Percentiles rank a stretch among this genome's conserved stretches.
These are phyloP conservation scores for Acromyrmex echinatior DNA, from an alignment of 1,140 invertebrate genomes.

Conservation along the genomic window DNA sequence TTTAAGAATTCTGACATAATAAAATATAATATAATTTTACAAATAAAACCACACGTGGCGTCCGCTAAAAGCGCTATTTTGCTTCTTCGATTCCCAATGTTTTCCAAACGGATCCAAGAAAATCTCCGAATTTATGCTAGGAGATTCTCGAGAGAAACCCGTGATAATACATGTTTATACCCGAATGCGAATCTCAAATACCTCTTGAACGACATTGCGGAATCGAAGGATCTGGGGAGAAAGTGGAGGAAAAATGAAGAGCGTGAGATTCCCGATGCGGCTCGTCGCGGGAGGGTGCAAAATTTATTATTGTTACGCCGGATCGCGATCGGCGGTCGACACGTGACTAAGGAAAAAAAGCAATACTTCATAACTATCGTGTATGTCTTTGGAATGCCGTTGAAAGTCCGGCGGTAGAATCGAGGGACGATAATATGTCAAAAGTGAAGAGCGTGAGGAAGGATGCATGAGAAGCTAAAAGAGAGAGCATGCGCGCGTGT, in stretches of 20 bases:
- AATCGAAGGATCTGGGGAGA: conserved; percentile 4
- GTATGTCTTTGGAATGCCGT: conserved; percentile 72
- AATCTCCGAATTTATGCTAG: background rate
- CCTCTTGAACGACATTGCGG: background rate
- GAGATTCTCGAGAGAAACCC: background rate
- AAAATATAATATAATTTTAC: background rate
- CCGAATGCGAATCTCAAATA: conserved; percentile 20
- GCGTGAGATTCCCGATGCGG: conserved; percentile 32
- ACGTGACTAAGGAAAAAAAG: conserved; percentile 83
- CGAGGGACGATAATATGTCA: conserved; percentile 62
- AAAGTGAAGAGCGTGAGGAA: conserved; percentile 61
- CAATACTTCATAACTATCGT: conserved; percentile 85
- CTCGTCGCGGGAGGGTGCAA: conserved; percentile 50
- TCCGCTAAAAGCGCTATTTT: background rate
- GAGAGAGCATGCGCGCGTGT: conserved; percentile 35
- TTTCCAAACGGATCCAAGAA: background rate
- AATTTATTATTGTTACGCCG: conserved; percentile 72
- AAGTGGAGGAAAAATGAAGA: background rate
- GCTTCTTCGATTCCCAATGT: conserved; percentile 7
- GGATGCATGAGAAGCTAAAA: conserved; percentile 54
- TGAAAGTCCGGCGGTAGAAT: conserved; percentile 55
- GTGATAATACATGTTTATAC: conserved; percentile 2
- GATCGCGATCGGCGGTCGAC: conserved; percentile 64
- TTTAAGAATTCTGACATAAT: background rate
- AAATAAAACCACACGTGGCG: background rate